Percentiles rank a stretch among this genome's conserved stretches.
Conservation (phyloP, 2,113 vertebrate genomes). For the Corythornis vintsioides region DNA sequence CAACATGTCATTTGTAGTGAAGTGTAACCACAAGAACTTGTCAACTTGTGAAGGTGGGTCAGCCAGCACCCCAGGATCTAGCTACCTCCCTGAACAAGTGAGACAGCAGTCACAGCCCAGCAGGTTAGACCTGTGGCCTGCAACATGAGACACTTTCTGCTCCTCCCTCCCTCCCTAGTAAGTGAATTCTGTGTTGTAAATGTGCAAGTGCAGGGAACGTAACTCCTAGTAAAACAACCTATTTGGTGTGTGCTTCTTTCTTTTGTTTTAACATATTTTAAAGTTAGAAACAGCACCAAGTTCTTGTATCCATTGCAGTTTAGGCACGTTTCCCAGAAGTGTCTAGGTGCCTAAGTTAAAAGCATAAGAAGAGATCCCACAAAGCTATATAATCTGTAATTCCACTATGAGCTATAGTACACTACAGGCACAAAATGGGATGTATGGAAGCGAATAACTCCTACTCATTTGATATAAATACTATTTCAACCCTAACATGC, state of each 20-base stretch:
- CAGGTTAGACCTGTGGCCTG: neutral
- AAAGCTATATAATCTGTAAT: neutral
- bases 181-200: neutral
- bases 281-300: neutral
- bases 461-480: neutral
- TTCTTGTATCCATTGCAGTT: neutral
- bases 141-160: neutral
- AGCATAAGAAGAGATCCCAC: neutral
- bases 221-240: neutral
- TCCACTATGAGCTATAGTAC: neutral
- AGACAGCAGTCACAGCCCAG: neutral
- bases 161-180: neutral
- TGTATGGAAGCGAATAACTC: neutral
- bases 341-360: neutral
- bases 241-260: neutral
- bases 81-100: neutral
- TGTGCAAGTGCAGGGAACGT: rapidly evolving
- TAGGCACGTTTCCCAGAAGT: neutral
- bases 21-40: neutral
- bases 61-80: neutral
- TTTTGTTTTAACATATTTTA: neutral
- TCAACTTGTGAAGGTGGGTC: neutral
- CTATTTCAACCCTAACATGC: neutral
- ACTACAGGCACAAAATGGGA: neutral
- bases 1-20: neutral